Base-by-base conservation (phyloP, 2,888 invertebrate genomes). In the Apotomis turbidana region DNA sequence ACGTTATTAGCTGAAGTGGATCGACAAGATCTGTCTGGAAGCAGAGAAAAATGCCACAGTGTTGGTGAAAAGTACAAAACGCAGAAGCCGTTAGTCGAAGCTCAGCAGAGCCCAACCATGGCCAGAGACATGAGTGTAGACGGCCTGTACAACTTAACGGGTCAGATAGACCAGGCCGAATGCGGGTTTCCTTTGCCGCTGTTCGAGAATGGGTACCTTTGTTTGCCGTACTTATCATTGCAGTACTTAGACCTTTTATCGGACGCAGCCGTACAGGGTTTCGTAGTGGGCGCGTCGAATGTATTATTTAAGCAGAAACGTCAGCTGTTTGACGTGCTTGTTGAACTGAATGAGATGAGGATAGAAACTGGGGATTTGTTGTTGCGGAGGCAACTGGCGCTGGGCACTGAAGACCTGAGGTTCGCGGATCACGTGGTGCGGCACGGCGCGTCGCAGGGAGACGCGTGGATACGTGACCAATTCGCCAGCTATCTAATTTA, bases 241-340 rank as follows among this genome's bases (percentile, higher is more conserved):
- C 98, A 99, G 78, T 99, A 98, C 87, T 95, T 99, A 92, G 99
- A 99, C 91, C 93, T 98, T 71, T 90, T 99, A 69, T 96, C 96
- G 64, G 98, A 99, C 87, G 95, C 97, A 4, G 97, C 97, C 79
- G 97, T 99, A 6, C 93, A 96, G 75, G 97, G 97, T 44, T 97
- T 97, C 89, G 94, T 98, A 59, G 97, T 99, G 73, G 99, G 99
- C 54, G 99, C 99, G n/a, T 99, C 99, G 13, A 99, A 99, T 93
- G 97, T 98, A n/a, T 93, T 99, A 52, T 99, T 99, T 86, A 98
- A 98, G 86, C 99, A 99, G 87, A 98, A 98, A 84, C 95, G 97
- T 75, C 97, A 98, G 82, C 90, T 99, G 64, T 97, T 98, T 75
- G 99, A 99, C 90, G 97, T 98, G 15, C 90, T 99, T 69, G 96